Base-by-base conservation (phyloP, 2,888 invertebrate genomes). In the Pycnomerus fuliginosus region DNA sequence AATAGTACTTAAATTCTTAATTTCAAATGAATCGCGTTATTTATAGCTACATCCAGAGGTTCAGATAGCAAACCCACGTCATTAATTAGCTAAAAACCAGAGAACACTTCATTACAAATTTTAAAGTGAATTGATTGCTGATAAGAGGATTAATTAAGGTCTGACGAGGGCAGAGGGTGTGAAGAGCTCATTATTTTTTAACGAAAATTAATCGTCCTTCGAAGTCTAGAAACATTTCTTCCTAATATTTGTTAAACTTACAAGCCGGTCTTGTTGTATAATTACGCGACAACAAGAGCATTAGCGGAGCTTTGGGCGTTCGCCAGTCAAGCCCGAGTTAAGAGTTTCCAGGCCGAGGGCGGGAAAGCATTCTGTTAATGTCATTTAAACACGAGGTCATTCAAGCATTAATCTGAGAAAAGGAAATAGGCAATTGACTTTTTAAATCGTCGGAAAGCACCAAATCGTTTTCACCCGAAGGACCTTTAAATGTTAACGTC, bases 401-500 rank as follows among this genome's bases (percentile, higher is more conserved):
- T 64, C 57, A 53, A 60, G 59, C 63, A 60, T 63, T 59, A 46
- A 58, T 59, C 58, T 56, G 54, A 33, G 38, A 34, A 56, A 60
- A 55, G 64, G 61, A 62, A 65, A 65, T 62, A 64, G 64, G 65
- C 64, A 65, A 64, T 66, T 65, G 66, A 65, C 66, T 65, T 65
- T 64, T 65, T 55, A 63, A 65, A 65, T 60, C 60, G 61, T 12
- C 53, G 49, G 54, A 52, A 48, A 10, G 7, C 51, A 48, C 48
- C 48, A 49, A 56, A 60, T 57, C 49, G 48, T 48, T 56, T 56
- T 44, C 44, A 17, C 16, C 12, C 14, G 44, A 42, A 49, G 48
- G 51, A 47, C 52, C 56, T 51, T 53, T 55, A 55, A 59, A 58
- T 58, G 57, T 53, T 59, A 55, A 54, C 23, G 34, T 23, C 41